phyloP scores from a whole-genome alignment of 64 coral and sea anemone genomes.

The Stichodactyla mertensii region DNA sequence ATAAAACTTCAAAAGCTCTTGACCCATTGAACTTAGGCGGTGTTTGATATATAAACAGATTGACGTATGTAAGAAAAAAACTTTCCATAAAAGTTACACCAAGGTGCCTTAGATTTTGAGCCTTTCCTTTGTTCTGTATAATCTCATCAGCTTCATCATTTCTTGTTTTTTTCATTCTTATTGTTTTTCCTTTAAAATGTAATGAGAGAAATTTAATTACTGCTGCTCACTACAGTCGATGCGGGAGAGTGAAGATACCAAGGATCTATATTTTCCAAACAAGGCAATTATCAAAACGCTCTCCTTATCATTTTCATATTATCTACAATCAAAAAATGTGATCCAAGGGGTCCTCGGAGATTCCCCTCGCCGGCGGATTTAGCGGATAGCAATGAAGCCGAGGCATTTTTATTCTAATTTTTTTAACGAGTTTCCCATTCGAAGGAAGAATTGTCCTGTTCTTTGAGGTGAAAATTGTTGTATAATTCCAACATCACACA shows the following conservation, averaged over 20 bases:
- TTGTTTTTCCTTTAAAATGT: not conserved
- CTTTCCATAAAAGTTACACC: not conserved
- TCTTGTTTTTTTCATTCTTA: not conserved
- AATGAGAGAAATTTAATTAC: slow-evolving; percentile 6
- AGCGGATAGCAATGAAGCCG: no score
- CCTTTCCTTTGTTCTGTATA: not conserved
- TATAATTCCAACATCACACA: not conserved
- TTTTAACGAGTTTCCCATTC: no score
- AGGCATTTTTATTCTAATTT: no score
- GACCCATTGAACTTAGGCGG: not conserved
- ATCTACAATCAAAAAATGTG: not conserved
- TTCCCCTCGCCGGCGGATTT: not conserved
- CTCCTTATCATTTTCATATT: not conserved
- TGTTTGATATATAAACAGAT: not conserved
- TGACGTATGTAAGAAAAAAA: not conserved
- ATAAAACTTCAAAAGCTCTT: slow-evolving; percentile 1
- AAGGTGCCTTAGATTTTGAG: not conserved
- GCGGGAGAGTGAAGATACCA: not conserved
- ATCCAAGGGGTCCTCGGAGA: not conserved
- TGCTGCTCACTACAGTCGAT: not conserved
- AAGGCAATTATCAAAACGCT: not conserved
- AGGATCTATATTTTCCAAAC: not conserved
- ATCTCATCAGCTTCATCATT: not conserved
- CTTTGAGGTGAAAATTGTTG: not conserved
- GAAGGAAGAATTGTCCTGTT: no score